phyloP scores from a whole-genome alignment of 2,888 invertebrate species.

The Didymodactylos carnosus region DNA sequence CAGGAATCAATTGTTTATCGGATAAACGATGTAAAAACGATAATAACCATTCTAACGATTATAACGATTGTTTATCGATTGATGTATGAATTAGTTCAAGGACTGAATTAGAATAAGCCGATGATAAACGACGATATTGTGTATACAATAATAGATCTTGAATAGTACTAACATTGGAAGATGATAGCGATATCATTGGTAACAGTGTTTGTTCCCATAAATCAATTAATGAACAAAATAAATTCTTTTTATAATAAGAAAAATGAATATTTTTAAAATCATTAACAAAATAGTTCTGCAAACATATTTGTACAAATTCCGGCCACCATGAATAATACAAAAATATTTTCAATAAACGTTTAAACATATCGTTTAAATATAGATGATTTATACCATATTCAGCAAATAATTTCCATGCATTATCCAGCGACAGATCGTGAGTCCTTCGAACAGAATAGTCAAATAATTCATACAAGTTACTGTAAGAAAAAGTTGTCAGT shows the following conservation, averaged over 20 bases:
- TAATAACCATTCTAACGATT: neutral
- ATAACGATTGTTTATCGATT: neutral
- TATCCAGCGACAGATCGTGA: neutral
- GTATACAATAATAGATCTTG: neutral
- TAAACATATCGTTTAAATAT: neutral
- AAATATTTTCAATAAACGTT: neutral
- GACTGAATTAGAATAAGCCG: neutral
- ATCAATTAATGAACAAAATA: neutral
- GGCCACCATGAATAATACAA: neutral
- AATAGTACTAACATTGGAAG: neutral
- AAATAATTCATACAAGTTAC: no score
- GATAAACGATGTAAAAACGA: neutral
- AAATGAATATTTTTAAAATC: neutral
- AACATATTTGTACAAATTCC: neutral
- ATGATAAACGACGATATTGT: neutral
- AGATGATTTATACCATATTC: neutral
- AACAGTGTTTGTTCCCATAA: neutral
- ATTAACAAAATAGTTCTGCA: neutral
- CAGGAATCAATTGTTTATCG: neutral
- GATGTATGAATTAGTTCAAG: neutral
- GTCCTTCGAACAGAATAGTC: no score
- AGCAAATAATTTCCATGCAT: neutral
- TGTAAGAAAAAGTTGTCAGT: no score
- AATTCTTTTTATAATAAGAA: neutral
- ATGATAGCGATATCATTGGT: neutral